These are phyloP conservation scores for Nemotelus pantherinus DNA, from an alignment of 2,888 invertebrate genomes.

Conservation along the genomic window DNA sequence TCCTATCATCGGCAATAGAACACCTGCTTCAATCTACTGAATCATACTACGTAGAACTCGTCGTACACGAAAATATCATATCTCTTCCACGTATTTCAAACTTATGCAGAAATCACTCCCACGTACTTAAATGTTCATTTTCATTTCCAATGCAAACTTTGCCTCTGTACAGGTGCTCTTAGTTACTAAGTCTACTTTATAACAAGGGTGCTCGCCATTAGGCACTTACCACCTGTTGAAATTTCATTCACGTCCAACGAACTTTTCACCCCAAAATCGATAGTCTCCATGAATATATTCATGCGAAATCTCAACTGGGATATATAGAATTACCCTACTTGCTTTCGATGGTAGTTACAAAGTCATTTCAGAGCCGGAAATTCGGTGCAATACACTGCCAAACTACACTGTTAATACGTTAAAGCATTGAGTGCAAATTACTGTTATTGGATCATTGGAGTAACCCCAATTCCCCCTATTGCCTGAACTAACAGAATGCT, in stretches of 20 bases:
- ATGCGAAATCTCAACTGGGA: neutral
- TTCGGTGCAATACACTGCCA: conserved; percentile 13
- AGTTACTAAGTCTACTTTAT: neutral
- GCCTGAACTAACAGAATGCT: neutral
- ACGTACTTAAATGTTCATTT: no score
- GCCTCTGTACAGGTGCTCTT: no score
- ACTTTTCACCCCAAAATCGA: conserved; percentile 5
- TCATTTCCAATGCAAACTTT: no score
- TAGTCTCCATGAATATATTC: conserved; percentile 22
- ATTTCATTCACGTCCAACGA: neutral
- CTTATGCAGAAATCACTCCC: no score
- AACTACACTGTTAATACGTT: conserved; percentile 11
- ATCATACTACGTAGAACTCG: no score
- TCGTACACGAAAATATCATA: no score
- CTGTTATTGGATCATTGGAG: conserved; percentile 1
- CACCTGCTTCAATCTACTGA: no score
- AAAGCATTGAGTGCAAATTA: conserved; percentile 14
- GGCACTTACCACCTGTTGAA: conserved; percentile 8
- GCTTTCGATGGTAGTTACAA: neutral
- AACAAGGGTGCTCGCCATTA: neutral
- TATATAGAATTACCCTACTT: neutral
- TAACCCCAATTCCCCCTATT: neutral
- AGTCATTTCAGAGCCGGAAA: neutral
- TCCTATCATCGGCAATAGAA: no score
- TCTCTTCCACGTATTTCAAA: no score